Conservation (phyloP, 2,797 vertebrate species). For the Hirundo rustica region DNA sequence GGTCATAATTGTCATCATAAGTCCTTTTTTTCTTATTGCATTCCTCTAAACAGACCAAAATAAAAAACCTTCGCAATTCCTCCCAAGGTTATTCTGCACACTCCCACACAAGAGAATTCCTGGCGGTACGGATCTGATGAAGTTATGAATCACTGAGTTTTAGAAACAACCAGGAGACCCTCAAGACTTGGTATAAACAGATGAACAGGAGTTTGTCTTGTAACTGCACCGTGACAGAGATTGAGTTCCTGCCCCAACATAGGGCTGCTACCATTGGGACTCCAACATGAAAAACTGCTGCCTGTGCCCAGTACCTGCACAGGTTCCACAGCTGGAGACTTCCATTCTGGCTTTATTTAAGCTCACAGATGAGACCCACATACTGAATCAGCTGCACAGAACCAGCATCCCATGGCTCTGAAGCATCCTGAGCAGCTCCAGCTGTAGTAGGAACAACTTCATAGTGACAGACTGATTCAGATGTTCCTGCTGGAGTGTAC, state of each 20-base stretch:
- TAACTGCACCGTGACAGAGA: neutral
- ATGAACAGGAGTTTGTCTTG: neutral
- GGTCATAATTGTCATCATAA: neutral
- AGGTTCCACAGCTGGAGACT: neutral
- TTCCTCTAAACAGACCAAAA: neutral
- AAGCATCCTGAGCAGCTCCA: neutral
- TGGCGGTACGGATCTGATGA: neutral
- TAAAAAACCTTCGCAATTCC: neutral
- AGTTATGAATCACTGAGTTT: neutral
- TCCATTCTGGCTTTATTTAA: neutral
- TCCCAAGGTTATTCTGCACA: neutral
- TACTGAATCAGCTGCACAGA: neutral
- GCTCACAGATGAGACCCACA: neutral
- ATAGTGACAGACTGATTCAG: neutral
- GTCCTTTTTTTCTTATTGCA: neutral
- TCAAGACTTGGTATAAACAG: neutral
- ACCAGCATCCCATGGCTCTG: neutral
- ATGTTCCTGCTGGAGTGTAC: neutral
- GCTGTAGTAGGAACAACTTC: neutral
- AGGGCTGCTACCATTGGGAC: neutral
- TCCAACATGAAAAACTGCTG: neutral
- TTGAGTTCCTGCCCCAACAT: neutral
- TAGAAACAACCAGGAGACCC: neutral
- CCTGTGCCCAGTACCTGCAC: neutral
- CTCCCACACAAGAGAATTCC: neutral